Base-by-base conservation (phyloP, 2,113 vertebrate species). In the Gallinago media region DNA sequence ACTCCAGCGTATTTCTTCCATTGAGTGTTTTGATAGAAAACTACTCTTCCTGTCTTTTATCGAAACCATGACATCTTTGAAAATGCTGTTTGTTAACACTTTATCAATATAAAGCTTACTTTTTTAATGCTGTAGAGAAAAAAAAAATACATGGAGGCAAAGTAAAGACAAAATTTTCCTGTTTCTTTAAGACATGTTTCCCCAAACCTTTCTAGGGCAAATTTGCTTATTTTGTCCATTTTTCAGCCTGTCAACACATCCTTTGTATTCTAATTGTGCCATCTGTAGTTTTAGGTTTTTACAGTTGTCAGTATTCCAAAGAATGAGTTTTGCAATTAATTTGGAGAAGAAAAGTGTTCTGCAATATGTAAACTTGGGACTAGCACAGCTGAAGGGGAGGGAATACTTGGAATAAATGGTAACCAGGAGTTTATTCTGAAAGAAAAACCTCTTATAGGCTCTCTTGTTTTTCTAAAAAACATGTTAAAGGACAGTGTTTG, bases 241-340 rank as follows among this genome's bases (percentile, higher is more conserved):
- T 92, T 79, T 88, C 78, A 90, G 29, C 36, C 83, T 92, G 56
- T 88, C 88, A 92, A 56, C 32, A 50, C 14, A 52, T 65, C 68
- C 36, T 88, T 90, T 84, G 36, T 84, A 40, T 75, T 86, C 47
- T 86, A 95, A 91, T 84, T 84, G 67, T 86, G 32, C 44, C 90
- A 91, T 92, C 52, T 86, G 88, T 56, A 80, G 8, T 84, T 85
- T 76, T 21, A 32, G 29, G 46, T 26, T 86, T 94, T 96, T 74
- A 74, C 47, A 75, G 75, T 71, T 92, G 72, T 75, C 92, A 75
- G 16, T 61, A 84, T 90, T 88, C 75, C 52, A 89, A 55, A 90
- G 62, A 40, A 2, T 31, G 34, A 36, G 11, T 70, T 85, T 90
- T 77, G 50, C 29, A 62, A 71, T 22, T 74, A 94, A 55, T 71